Percentiles rank a stretch among this genome's conserved stretches.
Conservation (phyloP, 2,113 vertebrate species). For the Melanerpes formicivorus region DNA sequence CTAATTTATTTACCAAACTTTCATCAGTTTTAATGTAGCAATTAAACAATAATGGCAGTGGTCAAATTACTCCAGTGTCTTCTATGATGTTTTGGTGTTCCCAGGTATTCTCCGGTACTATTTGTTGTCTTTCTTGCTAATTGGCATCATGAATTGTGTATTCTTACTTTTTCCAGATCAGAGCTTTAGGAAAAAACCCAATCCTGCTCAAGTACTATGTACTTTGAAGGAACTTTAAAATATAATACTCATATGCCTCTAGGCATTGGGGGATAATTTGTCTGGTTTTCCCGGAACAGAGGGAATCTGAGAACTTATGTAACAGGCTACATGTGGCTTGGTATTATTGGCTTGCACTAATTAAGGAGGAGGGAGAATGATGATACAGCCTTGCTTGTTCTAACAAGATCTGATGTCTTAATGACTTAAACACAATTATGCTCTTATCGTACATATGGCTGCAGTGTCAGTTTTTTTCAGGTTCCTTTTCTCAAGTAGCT, state of each 20-base stretch:
- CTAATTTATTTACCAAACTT: background rate
- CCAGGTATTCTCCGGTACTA: background rate
- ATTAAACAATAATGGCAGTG: background rate
- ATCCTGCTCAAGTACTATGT: background rate
- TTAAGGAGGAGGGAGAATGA: background rate
- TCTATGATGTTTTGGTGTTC: background rate
- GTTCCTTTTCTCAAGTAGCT: background rate
- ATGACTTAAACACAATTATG: background rate
- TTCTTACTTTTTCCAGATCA: background rate
- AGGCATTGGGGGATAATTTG: background rate
- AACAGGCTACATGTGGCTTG: background rate
- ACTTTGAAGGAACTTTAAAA: background rate
- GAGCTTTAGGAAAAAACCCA: background rate
- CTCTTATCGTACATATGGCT: background rate
- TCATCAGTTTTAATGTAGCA: background rate
- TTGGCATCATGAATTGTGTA: background rate
- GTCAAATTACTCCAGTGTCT: background rate
- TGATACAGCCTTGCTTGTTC: slow-evolving; percentile 7
- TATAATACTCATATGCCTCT: background rate
- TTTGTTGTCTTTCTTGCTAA: background rate
- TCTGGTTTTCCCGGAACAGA: background rate
- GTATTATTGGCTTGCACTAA: background rate
- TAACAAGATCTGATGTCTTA: background rate
- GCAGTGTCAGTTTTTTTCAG: background rate
- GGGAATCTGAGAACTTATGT: background rate